Percentiles rank a stretch among this genome's conserved stretches.
Conservation (phyloP, 1,140 invertebrate genomes). For the Hycleus cichorii region DNA sequence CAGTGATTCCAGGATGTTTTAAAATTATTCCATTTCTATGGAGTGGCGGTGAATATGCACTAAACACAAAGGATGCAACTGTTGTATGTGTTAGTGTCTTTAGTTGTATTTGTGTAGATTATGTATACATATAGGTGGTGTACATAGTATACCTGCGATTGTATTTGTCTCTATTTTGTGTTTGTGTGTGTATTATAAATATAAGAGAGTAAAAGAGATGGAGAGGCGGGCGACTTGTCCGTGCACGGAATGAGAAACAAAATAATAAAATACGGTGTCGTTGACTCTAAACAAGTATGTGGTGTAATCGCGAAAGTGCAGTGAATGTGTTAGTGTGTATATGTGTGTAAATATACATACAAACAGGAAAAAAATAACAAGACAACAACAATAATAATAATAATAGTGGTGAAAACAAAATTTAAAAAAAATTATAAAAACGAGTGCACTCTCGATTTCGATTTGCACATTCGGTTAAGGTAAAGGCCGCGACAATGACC, state of each 20-base stretch:
- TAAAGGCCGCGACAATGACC: conserved; percentile 39
- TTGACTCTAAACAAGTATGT: conserved; percentile 16
- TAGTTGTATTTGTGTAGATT: no score
- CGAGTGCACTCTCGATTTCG: conserved; percentile 36
- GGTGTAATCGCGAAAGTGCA: conserved; percentile 17
- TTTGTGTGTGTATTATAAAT: no score
- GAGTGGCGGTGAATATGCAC: no score
- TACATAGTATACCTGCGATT: no score
- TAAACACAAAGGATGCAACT: background rate
- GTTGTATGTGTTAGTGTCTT: no score
- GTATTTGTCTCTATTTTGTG: no score
- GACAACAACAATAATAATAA: conserved; percentile 4
- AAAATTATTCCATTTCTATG: no score
- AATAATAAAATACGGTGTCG: conserved; percentile 16
- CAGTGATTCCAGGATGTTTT: no score
- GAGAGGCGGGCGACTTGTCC: background rate
- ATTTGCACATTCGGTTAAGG: conserved; percentile 33
- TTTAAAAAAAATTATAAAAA: conserved; percentile 19
- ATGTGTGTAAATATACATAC: background rate
- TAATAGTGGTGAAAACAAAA: conserved; percentile 6
- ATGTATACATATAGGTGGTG: no score
- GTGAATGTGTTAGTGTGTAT: no score
- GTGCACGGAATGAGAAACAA: conserved; percentile 9
- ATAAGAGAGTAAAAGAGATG: no score
- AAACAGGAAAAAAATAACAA: conserved; percentile 1